Conservation (phyloP, 1,140 invertebrate genomes). For the Pygmarrhopalites habei region DNA sequence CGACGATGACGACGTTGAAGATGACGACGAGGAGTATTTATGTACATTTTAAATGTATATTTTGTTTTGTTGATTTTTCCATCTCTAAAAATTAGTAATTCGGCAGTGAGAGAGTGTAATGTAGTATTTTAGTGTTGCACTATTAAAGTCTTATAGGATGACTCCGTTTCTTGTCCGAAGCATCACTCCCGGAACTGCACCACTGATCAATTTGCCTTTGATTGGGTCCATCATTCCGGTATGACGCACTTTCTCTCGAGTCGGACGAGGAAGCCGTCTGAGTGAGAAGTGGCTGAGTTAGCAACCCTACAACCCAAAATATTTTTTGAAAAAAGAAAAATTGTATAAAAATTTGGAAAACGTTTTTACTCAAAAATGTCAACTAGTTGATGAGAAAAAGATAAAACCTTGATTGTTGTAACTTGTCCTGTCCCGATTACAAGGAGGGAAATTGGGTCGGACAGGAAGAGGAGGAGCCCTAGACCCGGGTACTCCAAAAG, state of each 20-base stretch:
- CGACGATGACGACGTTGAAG: too few species aligned
- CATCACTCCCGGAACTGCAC: conserved; percentile 28
- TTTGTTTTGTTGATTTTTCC: too few species aligned
- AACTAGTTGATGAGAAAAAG: too few species aligned
- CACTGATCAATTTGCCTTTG: conserved; percentile 25
- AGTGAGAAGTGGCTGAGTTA: conserved; percentile 32
- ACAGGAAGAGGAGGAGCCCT: conserved; percentile 23
- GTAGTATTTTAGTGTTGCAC: too few species aligned
- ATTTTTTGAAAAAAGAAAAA: neutral
- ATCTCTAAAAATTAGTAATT: too few species aligned
- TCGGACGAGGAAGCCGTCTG: conserved; percentile 35
- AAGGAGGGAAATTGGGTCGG: conserved; percentile 18
- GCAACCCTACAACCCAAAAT: conserved; percentile 19
- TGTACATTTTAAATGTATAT: too few species aligned
- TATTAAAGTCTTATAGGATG: conserved; percentile 23
- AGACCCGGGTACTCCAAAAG: neutral
- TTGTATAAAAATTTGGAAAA: too few species aligned
- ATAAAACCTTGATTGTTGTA: conserved; percentile 24
- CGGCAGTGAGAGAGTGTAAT: too few species aligned
- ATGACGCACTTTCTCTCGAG: conserved; percentile 28
- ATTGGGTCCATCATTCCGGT: conserved; percentile 17
- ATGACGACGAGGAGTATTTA: too few species aligned
- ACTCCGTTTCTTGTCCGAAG: conserved; percentile 25
- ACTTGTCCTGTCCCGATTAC: conserved; percentile 17
- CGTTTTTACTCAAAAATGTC: too few species aligned